Conservation (phyloP, 2,797 vertebrate genomes). For the Rhadinocentrus ornatus region DNA sequence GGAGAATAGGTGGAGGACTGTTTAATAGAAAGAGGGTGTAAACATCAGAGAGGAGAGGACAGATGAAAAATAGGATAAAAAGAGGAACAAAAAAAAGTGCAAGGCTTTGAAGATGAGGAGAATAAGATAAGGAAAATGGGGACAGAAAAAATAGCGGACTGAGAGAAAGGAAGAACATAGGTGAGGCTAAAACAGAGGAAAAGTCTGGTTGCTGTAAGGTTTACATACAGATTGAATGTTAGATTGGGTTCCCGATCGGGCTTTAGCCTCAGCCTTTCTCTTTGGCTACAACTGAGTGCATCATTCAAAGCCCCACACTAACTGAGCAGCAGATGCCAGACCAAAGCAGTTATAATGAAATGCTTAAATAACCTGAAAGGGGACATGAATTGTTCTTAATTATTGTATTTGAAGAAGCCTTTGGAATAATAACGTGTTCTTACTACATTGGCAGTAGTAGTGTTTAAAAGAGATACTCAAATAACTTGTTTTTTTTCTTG, state of each 20-base stretch:
- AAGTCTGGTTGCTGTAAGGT: constrained; percentile 58
- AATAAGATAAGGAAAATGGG: constrained; percentile 46
- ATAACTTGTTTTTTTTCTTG: constrained; percentile 32
- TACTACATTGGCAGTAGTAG: constrained; percentile 50
- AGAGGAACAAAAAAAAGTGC: constrained; percentile 21
- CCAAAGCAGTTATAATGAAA: constrained; percentile 73
- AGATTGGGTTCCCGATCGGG: constrained; percentile 59
- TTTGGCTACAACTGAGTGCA: constrained; percentile 61
- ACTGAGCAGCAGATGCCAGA: constrained; percentile 42
- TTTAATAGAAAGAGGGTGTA: constrained; percentile 21
- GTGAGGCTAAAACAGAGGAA: constrained; percentile 33
- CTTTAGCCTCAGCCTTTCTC: constrained; percentile 39
- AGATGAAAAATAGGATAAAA: constrained; percentile 45
- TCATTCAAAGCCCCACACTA: constrained; percentile 51
- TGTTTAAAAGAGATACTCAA: constrained; percentile 63
- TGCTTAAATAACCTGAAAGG: constrained; percentile 76
- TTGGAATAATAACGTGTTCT: constrained; percentile 45
- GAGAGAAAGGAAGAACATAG: neutral
- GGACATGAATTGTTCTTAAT: constrained; percentile 75
- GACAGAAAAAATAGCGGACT: constrained; percentile 2
- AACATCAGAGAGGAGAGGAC: constrained; percentile 43
- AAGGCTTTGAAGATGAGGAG: constrained; percentile 39
- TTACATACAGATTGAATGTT: constrained; percentile 56
- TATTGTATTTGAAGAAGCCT: constrained; percentile 57
- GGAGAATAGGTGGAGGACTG: constrained; percentile 12